These are phyloP conservation scores for Acleris holmiana DNA, from an alignment of 2,888 invertebrate genomes.

Conservation along the genomic window DNA sequence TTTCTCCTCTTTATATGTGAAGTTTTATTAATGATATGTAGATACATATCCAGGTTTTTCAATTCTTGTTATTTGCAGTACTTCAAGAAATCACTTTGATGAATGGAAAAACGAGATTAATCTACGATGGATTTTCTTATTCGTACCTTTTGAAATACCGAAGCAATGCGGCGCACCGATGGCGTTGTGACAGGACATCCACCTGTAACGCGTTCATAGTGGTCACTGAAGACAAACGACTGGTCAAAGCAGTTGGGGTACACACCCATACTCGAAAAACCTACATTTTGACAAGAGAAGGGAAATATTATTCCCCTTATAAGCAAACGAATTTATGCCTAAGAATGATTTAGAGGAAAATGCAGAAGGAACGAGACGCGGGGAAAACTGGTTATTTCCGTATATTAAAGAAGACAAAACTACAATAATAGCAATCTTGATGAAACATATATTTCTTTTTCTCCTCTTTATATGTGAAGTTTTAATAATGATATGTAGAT, in stretches of 20 bases:
- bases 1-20: too few species aligned
- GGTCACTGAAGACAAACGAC: conserved; percentile 19
- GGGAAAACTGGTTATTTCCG: too few species aligned
- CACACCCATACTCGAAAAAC: conserved; percentile 48
- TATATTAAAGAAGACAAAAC: too few species aligned
- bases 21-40: too few species aligned
- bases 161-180: conserved; percentile 8
- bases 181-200: conserved; percentile 41
- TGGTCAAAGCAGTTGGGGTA: conserved; percentile 38
- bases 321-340: neutral
- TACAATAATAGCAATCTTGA: too few species aligned
- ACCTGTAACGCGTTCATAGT: conserved; percentile 38
- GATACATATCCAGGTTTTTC: too few species aligned
- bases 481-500: too few species aligned
- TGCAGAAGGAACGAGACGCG: too few species aligned
- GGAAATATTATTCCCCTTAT: conserved; percentile 36
- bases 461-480: too few species aligned
- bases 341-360: too few species aligned
- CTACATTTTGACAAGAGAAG: conserved; percentile 34
- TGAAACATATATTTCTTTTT: too few species aligned
- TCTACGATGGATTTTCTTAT: conserved; percentile 43
- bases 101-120: conserved; percentile 38
- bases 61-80: neutral
- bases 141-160: conserved; percentile 18
- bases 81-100: conserved; percentile 33